These are phyloP conservation scores for Sprattus sprattus DNA, from an alignment of 2,113 vertebrate species.

Conservation along the genomic window DNA sequence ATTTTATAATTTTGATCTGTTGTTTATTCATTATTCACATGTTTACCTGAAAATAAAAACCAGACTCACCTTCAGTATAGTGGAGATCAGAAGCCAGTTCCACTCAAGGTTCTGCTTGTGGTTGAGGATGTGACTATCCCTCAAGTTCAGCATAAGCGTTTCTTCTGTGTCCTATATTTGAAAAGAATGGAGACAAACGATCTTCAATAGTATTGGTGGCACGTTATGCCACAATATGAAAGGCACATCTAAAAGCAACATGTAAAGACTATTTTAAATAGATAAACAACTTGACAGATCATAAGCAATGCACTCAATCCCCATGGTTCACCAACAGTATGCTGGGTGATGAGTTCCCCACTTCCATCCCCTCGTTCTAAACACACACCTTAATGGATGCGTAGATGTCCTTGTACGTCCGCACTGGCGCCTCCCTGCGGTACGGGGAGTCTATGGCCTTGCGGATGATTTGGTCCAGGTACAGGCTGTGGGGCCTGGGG, in stretches of 20 bases:
- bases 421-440: constrained; percentile 76
- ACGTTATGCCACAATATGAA: background rate
- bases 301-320: background rate
- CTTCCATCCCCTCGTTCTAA: background rate
- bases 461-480: constrained; percentile 83
- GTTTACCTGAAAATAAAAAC: no score
- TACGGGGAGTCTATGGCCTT: constrained; percentile 75
- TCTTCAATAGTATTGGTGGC: background rate
- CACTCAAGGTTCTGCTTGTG: constrained; percentile 86
- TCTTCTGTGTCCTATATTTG: constrained; percentile 80
- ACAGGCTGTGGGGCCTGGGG: constrained; percentile 83
- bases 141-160: constrained; percentile 79
- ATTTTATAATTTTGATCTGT: background rate
- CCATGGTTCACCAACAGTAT: background rate
- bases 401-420: constrained; percentile 81
- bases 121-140: constrained; percentile 83
- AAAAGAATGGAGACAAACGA: background rate
- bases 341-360: background rate
- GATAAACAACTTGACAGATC: background rate
- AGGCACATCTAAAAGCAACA: background rate
- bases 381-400: constrained; percentile 74
- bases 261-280: background rate
- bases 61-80: constrained; percentile 79
- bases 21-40: background rate
- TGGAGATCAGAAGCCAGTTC: constrained; percentile 87